These are phyloP conservation scores for Nyctereutes procyonoides DNA, from an alignment of 2,113 vertebrate species.

Conservation along the genomic window DNA sequence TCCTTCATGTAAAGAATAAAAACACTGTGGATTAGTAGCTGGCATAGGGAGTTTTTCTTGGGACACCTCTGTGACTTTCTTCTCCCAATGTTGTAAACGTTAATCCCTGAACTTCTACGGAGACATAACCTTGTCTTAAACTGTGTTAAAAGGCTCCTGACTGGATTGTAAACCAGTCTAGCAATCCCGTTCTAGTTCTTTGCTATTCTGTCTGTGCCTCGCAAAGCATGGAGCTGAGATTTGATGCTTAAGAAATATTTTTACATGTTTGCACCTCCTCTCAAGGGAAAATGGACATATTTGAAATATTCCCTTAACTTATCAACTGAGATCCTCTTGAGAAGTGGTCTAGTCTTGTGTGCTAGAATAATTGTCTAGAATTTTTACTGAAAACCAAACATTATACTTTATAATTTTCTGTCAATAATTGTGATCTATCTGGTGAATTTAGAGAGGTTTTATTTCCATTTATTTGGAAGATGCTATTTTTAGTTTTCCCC, in stretches of 20 bases:
- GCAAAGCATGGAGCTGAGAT: not conserved
- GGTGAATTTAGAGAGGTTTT: slow-evolving; percentile 60
- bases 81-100: not conserved
- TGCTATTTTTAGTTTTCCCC: slow-evolving; percentile 55
- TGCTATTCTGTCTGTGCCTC: not conserved
- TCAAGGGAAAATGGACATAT: not conserved
- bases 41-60: not conserved
- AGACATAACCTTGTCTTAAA: not conserved
- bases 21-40: not conserved
- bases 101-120: not conserved
- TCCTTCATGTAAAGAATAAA: not conserved
- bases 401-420: slow-evolving; percentile 61
- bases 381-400: slow-evolving; percentile 30
- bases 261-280: not conserved
- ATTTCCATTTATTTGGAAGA: slow-evolving; percentile 63
- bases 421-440: slow-evolving; percentile 46
- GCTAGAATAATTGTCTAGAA: slow-evolving; percentile 30
- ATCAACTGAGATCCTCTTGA: not conserved
- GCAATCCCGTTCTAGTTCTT: not conserved
- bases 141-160: not conserved
- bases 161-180: not conserved
- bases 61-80: not conserved
- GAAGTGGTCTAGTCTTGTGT: not conserved
- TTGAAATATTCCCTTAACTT: not conserved
- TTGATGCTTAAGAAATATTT: not conserved